Evolutionary conservation across 1,140 invertebrate genomes (phyloP).

Genomic region (Lepidostoma basale): DNA sequence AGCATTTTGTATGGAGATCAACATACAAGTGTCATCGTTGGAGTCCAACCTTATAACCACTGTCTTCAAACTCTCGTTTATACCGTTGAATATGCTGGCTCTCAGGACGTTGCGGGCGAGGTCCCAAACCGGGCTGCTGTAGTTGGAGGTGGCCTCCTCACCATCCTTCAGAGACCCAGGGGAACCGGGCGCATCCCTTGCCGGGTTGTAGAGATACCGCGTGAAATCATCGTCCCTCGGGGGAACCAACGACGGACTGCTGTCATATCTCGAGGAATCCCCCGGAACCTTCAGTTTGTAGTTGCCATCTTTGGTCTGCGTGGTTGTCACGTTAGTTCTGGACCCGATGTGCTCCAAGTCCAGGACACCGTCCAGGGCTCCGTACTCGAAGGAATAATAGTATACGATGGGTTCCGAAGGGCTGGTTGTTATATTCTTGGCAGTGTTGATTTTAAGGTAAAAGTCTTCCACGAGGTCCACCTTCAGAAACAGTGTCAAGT

Average conservation of each 20-base stretch:
- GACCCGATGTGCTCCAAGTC: constrained; percentile 7
- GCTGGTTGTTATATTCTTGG: constrained; percentile 52
- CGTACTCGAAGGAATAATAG: constrained; percentile 56
- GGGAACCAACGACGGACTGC: too few relatives aligned
- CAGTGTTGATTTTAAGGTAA: constrained; percentile 57
- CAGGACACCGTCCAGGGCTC: constrained; percentile 26
- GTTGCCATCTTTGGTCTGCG: too few relatives aligned
- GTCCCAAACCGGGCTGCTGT: constrained; percentile 34
- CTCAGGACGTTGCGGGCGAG: constrained; percentile 40
- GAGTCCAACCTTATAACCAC: constrained; percentile 72
- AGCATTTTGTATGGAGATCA: constrained; percentile 76
- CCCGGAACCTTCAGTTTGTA: too few relatives aligned
- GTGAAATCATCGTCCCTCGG: too few relatives aligned
- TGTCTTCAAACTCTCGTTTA: constrained; percentile 56
- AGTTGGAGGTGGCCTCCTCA: not conserved
- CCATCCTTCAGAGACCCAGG: too few relatives aligned
- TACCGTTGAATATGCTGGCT: constrained; percentile 46
- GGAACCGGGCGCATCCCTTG: not conserved
- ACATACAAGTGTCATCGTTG: constrained; percentile 68
- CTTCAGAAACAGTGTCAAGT: constrained; percentile 60
- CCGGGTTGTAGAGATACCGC: not conserved
- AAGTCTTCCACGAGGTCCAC: constrained; percentile 65
- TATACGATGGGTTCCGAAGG: constrained; percentile 61
- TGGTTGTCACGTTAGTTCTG: too few relatives aligned
- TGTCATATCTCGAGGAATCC: too few relatives aligned